Percentiles rank a stretch among this genome's conserved stretches.
Conservation (phyloP, 1,140 invertebrate genomes). For the Phenacoccus solenopsis region DNA sequence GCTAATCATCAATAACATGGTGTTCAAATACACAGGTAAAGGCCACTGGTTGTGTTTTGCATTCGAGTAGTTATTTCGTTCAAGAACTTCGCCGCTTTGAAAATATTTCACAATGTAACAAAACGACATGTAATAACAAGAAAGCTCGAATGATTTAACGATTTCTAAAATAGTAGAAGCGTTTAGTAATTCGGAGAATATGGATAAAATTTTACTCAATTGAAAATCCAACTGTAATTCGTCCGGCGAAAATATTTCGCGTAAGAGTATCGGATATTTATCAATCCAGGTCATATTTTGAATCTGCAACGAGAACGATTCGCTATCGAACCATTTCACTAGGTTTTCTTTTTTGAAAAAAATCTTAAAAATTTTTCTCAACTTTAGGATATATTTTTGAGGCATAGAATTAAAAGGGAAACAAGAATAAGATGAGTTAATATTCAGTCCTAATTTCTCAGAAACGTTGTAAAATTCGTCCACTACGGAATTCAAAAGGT, state of each 20-base stretch:
- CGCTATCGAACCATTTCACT: slow-evolving; percentile 23
- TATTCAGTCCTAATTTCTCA: background rate
- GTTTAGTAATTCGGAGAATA: slow-evolving; percentile 28
- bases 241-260: slow-evolving; percentile 22
- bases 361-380: slow-evolving; percentile 24
- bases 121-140: slow-evolving; percentile 23
- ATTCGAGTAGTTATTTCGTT: background rate
- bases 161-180: slow-evolving; percentile 23
- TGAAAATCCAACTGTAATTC: slow-evolving; percentile 25
- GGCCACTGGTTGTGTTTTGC: background rate
- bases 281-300: background rate
- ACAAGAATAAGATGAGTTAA: background rate
- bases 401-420: slow-evolving; percentile 20
- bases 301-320: slow-evolving; percentile 4
- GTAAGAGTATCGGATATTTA: slow-evolving; percentile 25
- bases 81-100: slow-evolving; percentile 17
- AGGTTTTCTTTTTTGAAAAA: slow-evolving; percentile 23
- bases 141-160: slow-evolving; percentile 22
- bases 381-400: slow-evolving; percentile 20
- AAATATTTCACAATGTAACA: slow-evolving; percentile 26
- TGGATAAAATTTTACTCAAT: slow-evolving; percentile 25
- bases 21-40: background rate
- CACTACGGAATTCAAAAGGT: slow-evolving; percentile 18
- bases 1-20: background rate
- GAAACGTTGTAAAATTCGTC: background rate